Evolutionary conservation across 2,888 invertebrate species (phyloP).

Genomic region (Folsomia candida): DNA sequence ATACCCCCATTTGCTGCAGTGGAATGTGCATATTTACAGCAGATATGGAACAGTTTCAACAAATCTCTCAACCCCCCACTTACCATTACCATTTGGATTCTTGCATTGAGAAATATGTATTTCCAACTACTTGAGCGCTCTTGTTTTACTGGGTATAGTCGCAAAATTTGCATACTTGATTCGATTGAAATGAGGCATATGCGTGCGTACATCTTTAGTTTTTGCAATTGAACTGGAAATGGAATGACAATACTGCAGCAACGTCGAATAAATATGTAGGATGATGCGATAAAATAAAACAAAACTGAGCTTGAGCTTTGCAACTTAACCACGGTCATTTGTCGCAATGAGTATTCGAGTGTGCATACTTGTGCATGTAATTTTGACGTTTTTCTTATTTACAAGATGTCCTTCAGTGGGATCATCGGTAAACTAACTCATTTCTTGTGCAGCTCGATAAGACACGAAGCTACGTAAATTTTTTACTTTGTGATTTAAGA

Average conservation of each 20-base stretch:
- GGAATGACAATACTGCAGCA: background rate
- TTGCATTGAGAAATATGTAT: no score
- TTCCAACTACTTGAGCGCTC: no score
- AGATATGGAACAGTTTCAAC: no score
- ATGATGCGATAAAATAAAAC: background rate
- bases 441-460: no score
- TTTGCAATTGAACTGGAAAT: constrained; percentile 4
- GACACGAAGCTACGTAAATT: no score
- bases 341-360: background rate
- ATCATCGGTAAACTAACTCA: no score
- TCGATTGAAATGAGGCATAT: background rate
- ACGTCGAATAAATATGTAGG: background rate
- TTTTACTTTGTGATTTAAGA: no score
- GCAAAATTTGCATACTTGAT: background rate
- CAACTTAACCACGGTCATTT: background rate
- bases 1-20: background rate
- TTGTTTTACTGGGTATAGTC: no score
- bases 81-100: background rate
- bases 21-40: background rate
- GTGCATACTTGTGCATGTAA: no score
- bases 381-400: no score
- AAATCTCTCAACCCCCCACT: background rate
- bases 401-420: no score
- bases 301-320: background rate
- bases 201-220: background rate